Evolutionary conservation across 2,113 vertebrate species (phyloP), one percentile per base, ranked within the genome.

Genomic region (Mastomys coucha): DNA sequence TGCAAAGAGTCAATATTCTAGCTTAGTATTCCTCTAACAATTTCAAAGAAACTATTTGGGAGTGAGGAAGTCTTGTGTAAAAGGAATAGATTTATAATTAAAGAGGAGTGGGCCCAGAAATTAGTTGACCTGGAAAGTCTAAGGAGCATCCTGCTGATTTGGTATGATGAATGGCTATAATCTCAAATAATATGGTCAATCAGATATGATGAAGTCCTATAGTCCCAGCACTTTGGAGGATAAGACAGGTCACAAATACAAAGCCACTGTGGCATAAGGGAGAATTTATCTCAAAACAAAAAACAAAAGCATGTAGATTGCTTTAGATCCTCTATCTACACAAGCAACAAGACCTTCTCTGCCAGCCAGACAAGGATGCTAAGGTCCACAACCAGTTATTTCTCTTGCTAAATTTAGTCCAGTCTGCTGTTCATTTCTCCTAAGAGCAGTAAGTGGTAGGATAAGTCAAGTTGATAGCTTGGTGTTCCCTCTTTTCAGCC

Each of bases 371-470:
- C 77, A 24, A 24, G 3, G 4, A 14, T 12, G 56, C 56, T 53
- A 42, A 88, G 22, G 49, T 88, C 96, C 19, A 95, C 86, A 82
- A 6, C 2, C 70, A 95, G 39, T 82, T 88, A 86, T 90, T 92
- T 69, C 67, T 67, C 72, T 63, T 31, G 78, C 58, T 22, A 58
- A 76, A 33, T 69, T 69, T 33, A 72, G 70, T 42, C 76, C 7
- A 65, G 72, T 26, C 92, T 26, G 19, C 60, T 94, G 51, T 93
- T 88, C 39, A 31, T 36, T 20, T 26, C n/a, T 14, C 53, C 31
- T 63, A 63, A 91, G 20, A 70, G 65, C 92, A 93, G 77, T 87
- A 87, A 92, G 63, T 28, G 72, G 10, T 67, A 3, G 53, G 56
- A 89, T 31, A 42, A 39, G 39, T 13, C 76, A 39, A 69, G 7